Conservation (phyloP, 2,797 vertebrate genomes). For the Cyprinodon diabolis region DNA sequence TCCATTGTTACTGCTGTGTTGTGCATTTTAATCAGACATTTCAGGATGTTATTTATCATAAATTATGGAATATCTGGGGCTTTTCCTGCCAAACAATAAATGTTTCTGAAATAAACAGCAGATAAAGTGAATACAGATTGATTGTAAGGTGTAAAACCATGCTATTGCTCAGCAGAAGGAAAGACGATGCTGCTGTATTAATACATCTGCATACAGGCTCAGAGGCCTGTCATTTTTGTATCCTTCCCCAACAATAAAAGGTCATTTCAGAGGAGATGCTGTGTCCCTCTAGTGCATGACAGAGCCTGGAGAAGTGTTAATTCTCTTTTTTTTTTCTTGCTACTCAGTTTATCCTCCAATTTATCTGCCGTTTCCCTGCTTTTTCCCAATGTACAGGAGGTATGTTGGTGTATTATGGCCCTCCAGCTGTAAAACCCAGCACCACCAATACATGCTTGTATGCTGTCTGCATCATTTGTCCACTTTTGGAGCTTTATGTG, state of each 20-base stretch:
- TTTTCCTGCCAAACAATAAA: conserved; percentile 7
- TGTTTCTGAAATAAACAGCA: conserved; percentile 27
- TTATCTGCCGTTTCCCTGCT: conserved; percentile 37
- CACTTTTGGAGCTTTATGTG: conserved; percentile 28
- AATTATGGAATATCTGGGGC: conserved; percentile 8
- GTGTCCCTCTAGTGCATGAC: conserved; percentile 66
- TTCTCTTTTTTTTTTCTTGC: conserved; percentile 25
- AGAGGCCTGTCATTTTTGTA: conserved; percentile 64
- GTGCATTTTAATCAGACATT: conserved; percentile 12
- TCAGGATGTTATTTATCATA: conserved; percentile 25
- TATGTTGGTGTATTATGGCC: conserved; percentile 38
- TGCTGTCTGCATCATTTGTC: not conserved
- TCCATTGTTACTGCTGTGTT: not conserved
- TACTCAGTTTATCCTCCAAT: conserved; percentile 34
- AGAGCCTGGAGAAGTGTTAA: conserved; percentile 56
- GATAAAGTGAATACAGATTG: conserved; percentile 40
- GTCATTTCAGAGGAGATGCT: conserved; percentile 69
- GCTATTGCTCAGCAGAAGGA: conserved; percentile 39
- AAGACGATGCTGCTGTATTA: conserved; percentile 45
- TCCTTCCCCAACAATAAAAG: conserved; percentile 68
- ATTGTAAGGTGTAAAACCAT: conserved; percentile 20
- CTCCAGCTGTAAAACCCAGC: conserved; percentile 16
- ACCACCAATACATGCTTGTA: not conserved
- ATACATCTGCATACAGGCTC: conserved; percentile 60
- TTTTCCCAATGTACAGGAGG: conserved; percentile 24